Evolutionary conservation across 2,797 vertebrate species (phyloP).

Genomic region (Aselliscus stoliczkanus): DNA sequence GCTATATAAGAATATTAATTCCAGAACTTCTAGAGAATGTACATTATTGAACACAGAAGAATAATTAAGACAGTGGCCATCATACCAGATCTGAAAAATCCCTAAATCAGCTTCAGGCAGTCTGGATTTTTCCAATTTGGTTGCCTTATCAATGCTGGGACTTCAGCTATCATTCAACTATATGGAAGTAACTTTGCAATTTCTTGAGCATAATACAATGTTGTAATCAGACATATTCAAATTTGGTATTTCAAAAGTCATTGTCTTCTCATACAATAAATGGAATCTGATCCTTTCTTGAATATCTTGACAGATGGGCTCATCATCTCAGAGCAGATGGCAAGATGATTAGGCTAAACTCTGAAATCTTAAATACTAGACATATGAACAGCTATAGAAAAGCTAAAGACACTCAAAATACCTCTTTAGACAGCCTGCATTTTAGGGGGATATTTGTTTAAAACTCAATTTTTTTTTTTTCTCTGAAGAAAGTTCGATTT

Average conservation of each 20-base stretch:
- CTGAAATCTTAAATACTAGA: slow-evolving; percentile 74
- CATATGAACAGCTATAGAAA: slow-evolving; percentile 61
- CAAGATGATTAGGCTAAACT: slow-evolving; percentile 72
- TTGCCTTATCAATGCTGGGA: not conserved
- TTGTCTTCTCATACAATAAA: slow-evolving; percentile 70
- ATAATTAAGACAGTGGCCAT: not conserved
- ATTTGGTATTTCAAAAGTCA: slow-evolving; percentile 59
- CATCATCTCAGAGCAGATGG: slow-evolving; percentile 74
- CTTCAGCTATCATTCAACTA: slow-evolving; percentile 36
- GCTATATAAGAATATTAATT: not conserved
- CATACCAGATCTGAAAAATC: not conserved
- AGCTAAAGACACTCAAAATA: slow-evolving; percentile 59
- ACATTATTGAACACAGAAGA: not conserved
- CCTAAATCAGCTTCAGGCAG: not conserved
- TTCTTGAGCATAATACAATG: slow-evolving; percentile 52
- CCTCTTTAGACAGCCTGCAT: slow-evolving; percentile 11
- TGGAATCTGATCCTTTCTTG: slow-evolving; percentile 68
- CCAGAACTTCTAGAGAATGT: not conserved
- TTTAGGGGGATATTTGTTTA: slow-evolving; percentile 17
- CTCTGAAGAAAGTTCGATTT: not conserved
- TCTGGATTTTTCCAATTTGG: not conserved
- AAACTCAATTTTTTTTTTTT: slow-evolving; percentile 17
- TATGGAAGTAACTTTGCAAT: slow-evolving; percentile 19
- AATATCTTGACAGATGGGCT: slow-evolving; percentile 74
- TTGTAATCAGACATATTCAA: slow-evolving; percentile 65